Evolutionary conservation across 2,797 vertebrate species (phyloP).

Genomic region (Triplophysa yarkandensis): DNA sequence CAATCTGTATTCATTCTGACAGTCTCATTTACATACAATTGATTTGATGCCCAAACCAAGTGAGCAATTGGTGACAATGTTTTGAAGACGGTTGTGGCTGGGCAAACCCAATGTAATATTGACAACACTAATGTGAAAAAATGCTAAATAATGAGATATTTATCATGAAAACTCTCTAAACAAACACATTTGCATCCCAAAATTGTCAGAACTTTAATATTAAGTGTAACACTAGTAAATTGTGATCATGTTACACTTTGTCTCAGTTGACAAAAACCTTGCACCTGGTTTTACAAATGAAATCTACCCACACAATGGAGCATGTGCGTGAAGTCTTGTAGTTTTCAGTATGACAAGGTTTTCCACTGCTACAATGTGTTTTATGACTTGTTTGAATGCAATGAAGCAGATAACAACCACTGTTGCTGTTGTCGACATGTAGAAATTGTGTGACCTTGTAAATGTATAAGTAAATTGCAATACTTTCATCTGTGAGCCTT

Average conservation of each 20-base stretch:
- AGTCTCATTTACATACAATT: neutral
- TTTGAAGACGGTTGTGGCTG: neutral
- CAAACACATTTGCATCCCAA: neutral
- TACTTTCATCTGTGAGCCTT: slow-evolving; percentile 2
- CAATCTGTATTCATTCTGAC: neutral
- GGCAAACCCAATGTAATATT: neutral
- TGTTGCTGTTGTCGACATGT: neutral
- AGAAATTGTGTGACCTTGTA: slow-evolving; percentile 29
- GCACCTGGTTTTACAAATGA: neutral
- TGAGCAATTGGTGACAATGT: too few species aligned
- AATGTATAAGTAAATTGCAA: slow-evolving; percentile 31
- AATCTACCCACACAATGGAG: neutral
- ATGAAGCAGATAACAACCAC: slow-evolving; percentile 6
- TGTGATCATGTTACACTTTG: neutral
- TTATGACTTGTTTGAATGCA: slow-evolving; percentile 9
- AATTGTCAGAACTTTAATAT: neutral
- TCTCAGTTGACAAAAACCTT: neutral
- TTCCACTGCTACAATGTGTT: neutral
- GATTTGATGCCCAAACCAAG: neutral
- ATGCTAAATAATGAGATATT: neutral
- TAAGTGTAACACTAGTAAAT: neutral
- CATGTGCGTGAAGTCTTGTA: neutral
- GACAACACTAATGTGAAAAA: neutral
- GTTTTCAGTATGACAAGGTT: neutral
- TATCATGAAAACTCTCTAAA: neutral